Evolutionary conservation across 1,140 invertebrate genomes (phyloP).

Genomic region (Melitaea cinxia): DNA sequence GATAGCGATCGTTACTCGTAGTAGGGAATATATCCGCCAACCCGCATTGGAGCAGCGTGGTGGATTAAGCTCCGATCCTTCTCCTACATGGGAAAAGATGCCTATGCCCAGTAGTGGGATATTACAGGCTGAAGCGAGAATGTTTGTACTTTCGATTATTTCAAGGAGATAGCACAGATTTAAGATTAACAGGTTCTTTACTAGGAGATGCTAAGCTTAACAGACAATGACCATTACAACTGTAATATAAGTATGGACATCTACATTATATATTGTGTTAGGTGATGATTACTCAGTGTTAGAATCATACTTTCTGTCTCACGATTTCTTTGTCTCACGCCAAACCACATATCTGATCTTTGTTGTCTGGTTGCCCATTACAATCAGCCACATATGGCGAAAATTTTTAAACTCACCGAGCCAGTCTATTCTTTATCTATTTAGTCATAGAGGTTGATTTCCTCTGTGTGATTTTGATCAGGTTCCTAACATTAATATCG

Average conservation of each 20-base stretch:
- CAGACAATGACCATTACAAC: neutral
- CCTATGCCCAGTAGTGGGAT: no score
- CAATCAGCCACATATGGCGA: neutral
- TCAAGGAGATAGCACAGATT: no score
- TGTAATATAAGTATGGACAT: neutral
- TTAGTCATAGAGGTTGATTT: neutral
- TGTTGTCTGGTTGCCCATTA: conserved; percentile 38
- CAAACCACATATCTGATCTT: conserved; percentile 43
- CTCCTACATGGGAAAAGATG: no score
- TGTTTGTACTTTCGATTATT: no score
- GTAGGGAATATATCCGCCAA: no score
- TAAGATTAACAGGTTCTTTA: no score
- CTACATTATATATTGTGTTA: neutral
- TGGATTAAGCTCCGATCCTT: no score
- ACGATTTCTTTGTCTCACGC: conserved; percentile 40
- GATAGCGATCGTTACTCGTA: no score
- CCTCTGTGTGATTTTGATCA: neutral
- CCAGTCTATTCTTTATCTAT: neutral
- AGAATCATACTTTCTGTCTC: conserved; percentile 33
- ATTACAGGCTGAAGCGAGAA: no score
- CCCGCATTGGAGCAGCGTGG: no score
- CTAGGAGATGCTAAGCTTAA: no score
- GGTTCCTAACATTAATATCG: conserved; percentile 12
- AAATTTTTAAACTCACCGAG: neutral
- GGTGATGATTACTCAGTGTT: conserved; percentile 32